Conservation (phyloP, 2,888 invertebrate genomes). For the Xylota sylvarum region DNA sequence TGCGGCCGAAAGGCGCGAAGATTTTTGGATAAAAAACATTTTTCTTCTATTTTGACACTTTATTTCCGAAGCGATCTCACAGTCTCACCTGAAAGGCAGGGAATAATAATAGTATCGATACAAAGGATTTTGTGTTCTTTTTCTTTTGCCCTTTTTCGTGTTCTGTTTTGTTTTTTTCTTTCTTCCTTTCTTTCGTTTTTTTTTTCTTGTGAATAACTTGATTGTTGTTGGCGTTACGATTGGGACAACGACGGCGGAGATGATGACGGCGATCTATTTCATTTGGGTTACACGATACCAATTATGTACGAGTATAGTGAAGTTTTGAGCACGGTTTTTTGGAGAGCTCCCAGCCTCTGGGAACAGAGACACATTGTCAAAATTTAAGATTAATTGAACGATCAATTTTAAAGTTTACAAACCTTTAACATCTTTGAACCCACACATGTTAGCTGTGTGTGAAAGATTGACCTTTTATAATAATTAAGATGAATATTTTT, state of each 20-base stretch:
- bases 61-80: conserved; percentile 26
- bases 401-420: conserved; percentile 39
- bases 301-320: conserved; percentile 28
- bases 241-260: conserved; percentile 14
- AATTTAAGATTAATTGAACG: conserved; percentile 48
- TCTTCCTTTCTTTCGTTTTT: not conserved
- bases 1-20: conserved; percentile 47
- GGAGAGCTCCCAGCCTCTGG: conserved; percentile 15
- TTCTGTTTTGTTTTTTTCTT: not conserved
- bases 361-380: conserved; percentile 33
- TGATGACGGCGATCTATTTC: conserved; percentile 46
- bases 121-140: conserved; percentile 30
- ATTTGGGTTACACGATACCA: conserved; percentile 40
- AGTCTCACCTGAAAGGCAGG: conserved; percentile 12
- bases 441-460: conserved; percentile 19
- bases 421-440: conserved; percentile 18
- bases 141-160: conserved; percentile 9
- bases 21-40: conserved; percentile 41
- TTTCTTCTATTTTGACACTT: conserved; percentile 56
- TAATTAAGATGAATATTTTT: conserved; percentile 28
- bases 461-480: conserved; percentile 24
- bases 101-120: conserved; percentile 4
- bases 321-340: conserved; percentile 29
- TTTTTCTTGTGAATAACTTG: conserved; percentile 42
- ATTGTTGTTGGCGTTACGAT: conserved; percentile 51